Percentiles rank a stretch among this genome's conserved stretches.
Evolutionary conservation across 1,140 invertebrate genomes (phyloP).

Genomic region (Teleogryllus occipitalis): DNA sequence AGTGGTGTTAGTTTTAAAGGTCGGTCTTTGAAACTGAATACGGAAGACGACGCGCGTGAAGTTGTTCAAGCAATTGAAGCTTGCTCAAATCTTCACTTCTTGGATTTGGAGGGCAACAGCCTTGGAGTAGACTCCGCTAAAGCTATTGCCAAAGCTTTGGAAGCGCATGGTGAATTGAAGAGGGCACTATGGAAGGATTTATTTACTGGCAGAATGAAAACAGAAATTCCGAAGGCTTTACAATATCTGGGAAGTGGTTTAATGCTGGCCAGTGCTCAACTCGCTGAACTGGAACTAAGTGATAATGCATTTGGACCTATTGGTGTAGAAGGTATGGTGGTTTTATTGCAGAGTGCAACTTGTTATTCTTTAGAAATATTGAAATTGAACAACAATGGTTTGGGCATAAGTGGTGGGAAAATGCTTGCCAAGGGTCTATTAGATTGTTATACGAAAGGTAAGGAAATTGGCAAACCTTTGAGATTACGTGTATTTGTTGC

Average conservation of each 20-base stretch:
- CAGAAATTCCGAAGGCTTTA: constrained; percentile 90
- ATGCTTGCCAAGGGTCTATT: constrained; percentile 71
- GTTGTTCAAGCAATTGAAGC: constrained; percentile 55
- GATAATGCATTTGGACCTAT: constrained; percentile 98
- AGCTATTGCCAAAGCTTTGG: constrained; percentile 71
- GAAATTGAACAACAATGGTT: constrained; percentile 88
- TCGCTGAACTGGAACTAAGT: constrained; percentile 86
- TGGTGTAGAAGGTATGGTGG: constrained; percentile 81
- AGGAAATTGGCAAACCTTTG: constrained; percentile 51
- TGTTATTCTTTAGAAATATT: constrained; percentile 79
- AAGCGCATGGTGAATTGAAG: constrained; percentile 66
- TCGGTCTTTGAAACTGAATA: constrained; percentile 55
- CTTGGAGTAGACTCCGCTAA: constrained; percentile 80
- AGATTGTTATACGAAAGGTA: constrained; percentile 60
- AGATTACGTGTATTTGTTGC: constrained; percentile 79
- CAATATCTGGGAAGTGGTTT: constrained; percentile 72
- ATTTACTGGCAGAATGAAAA: constrained; percentile 89
- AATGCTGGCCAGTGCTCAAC: constrained; percentile 62
- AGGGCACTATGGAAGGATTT: constrained; percentile 90
- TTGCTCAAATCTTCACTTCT: constrained; percentile 51
- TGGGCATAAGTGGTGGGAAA: constrained; percentile 84
- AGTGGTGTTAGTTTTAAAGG: constrained; percentile 56
- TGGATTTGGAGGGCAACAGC: constrained; percentile 89
- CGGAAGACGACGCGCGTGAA: constrained; percentile 52
- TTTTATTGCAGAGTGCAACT: constrained; percentile 70